Conservation (phyloP, 2,797 vertebrate genomes). For the Myoxocephalus aenaeus region DNA sequence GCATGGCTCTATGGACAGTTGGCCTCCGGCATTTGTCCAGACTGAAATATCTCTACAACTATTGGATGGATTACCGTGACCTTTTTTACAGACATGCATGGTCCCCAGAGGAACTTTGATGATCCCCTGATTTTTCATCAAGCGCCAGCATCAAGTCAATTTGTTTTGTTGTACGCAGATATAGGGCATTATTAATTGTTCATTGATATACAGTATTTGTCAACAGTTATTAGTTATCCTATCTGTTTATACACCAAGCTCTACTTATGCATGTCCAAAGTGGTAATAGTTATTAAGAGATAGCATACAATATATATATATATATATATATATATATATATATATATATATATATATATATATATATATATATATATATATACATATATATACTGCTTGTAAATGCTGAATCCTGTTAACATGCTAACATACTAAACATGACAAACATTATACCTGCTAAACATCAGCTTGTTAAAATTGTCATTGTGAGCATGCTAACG, state of each 20-base stretch:
- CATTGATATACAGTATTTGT: too few relatives aligned
- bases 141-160: neutral
- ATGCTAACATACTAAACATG: too few relatives aligned
- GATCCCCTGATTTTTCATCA: neutral
- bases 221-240: too few relatives aligned
- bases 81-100: neutral
- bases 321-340: too few relatives aligned
- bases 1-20: neutral
- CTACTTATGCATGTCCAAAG: neutral
- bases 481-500: neutral
- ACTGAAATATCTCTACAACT: neutral
- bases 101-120: neutral
- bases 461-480: neutral
- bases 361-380: too few relatives aligned
- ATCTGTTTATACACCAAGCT: neutral
- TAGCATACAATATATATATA: neutral
- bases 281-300: neutral
- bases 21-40: neutral
- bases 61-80: neutral
- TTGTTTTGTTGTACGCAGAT: neutral
- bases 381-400: too few relatives aligned
- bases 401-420: too few relatives aligned
- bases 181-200: neutral
- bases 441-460: neutral
- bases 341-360: too few relatives aligned